These are phyloP conservation scores for Chloroceryle amazona DNA, from an alignment of 2,797 vertebrate genomes.

Conservation along the genomic window DNA sequence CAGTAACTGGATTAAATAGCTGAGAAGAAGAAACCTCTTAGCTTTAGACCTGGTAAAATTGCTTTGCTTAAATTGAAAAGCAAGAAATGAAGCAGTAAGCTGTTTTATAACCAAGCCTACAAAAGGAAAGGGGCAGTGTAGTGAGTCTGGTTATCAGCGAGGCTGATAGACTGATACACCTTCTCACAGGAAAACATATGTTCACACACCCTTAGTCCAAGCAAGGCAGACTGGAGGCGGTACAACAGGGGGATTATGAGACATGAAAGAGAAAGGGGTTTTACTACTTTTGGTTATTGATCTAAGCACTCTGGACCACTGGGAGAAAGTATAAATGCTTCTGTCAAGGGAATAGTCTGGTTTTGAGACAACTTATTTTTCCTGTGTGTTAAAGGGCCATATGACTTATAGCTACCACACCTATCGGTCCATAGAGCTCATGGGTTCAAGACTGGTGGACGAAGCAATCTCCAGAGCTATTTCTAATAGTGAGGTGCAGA, in stretches of 20 bases:
- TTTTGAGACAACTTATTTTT: background rate
- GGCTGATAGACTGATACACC: fast-evolving
- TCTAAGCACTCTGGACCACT: background rate
- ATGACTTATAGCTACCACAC: background rate
- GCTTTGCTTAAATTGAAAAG: background rate
- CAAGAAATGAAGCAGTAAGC: background rate
- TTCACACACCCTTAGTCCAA: background rate
- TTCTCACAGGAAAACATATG: background rate
- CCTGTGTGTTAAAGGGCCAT: background rate
- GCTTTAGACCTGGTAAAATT: background rate
- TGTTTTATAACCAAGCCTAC: background rate
- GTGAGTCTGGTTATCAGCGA: background rate
- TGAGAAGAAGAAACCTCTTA: background rate
- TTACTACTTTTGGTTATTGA: background rate
- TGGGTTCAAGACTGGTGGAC: background rate
- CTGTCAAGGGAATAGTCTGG: background rate
- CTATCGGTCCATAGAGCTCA: background rate
- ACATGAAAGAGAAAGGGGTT: background rate
- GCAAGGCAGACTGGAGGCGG: background rate
- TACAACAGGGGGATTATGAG: background rate
- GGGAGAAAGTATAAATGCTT: background rate
- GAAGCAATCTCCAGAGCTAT: background rate
- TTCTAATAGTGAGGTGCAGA: background rate
- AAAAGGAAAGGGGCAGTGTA: background rate
- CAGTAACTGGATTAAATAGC: background rate